These are phyloP conservation scores for Lacanobia oleracea DNA, from an alignment of 2,888 invertebrate genomes.

Conservation along the genomic window DNA sequence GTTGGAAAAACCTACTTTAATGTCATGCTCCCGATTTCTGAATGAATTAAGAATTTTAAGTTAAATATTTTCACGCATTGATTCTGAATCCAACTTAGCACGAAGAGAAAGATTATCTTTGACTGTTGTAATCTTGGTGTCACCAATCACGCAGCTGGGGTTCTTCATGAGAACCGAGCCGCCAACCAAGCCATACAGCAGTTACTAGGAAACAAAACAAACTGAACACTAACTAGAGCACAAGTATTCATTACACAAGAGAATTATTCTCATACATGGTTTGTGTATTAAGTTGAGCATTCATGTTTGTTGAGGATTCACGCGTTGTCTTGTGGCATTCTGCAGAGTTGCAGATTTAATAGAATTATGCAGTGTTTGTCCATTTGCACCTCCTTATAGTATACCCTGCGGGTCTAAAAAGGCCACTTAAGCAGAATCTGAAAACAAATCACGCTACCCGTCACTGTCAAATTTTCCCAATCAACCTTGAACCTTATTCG, in stretches of 20 bases:
- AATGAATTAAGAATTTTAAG: too few relatives aligned
- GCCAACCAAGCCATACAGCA: background rate
- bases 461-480: too few relatives aligned
- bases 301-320: constrained; percentile 7
- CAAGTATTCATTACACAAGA: background rate
- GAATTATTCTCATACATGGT: constrained; percentile 14
- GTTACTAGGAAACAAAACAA: background rate
- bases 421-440: too few relatives aligned
- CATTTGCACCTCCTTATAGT: background rate
- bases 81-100: too few relatives aligned
- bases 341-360: constrained; percentile 4
- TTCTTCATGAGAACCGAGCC: too few relatives aligned
- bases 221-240: constrained; percentile 11
- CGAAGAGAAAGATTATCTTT: background rate
- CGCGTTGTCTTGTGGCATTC: background rate
- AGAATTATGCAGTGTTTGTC: background rate
- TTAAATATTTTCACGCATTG: too few relatives aligned
- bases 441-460: too few relatives aligned
- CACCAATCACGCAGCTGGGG: background rate
- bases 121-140: background rate
- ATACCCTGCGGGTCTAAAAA: too few relatives aligned
- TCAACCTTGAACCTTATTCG: too few relatives aligned
- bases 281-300: constrained; percentile 11
- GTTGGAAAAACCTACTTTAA: too few relatives aligned
- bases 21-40: too few relatives aligned